These are phyloP conservation scores for Cheirogaleus major DNA, from an alignment of 2,797 vertebrate species.

Conservation along the genomic window DNA sequence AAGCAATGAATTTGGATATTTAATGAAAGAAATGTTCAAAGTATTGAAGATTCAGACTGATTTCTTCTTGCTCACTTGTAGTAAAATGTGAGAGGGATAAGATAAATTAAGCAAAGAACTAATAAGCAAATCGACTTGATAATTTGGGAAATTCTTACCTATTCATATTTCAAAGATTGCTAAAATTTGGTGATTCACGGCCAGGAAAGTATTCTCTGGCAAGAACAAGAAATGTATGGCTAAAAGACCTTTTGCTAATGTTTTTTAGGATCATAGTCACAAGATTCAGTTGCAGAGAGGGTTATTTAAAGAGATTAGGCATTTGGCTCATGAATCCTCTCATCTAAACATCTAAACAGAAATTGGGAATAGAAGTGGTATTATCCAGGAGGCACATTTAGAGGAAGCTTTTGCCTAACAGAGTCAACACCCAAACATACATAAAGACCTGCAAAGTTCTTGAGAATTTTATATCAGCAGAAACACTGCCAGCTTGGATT, in stretches of 20 bases:
- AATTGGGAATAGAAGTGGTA: neutral
- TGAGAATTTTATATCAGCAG: neutral
- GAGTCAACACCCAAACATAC: neutral
- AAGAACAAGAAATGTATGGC: neutral
- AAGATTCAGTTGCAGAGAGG: neutral
- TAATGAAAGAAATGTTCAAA: neutral
- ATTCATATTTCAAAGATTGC: neutral
- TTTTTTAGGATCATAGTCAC: neutral
- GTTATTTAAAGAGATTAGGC: neutral
- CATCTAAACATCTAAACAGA: neutral
- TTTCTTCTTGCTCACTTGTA: too few relatives aligned
- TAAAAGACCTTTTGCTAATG: neutral
- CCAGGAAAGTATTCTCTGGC: neutral
- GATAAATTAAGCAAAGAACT: too few relatives aligned
- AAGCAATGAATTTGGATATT: neutral
- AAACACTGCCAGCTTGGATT: neutral
- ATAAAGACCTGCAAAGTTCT: neutral
- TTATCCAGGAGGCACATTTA: neutral
- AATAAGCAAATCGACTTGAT: too few relatives aligned
- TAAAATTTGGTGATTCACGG: neutral
- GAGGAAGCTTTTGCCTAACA: neutral
- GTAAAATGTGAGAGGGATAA: too few relatives aligned
- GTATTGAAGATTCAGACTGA: too few relatives aligned
- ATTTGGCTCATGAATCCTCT: neutral
- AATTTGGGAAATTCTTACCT: too few relatives aligned